A percentile compares a stretch with the other conserved stretches of the same genome.
Evolutionary conservation across 2,797 vertebrate genomes (phyloP).

Genomic region (Gymnoscopelus microlampas): DNA sequence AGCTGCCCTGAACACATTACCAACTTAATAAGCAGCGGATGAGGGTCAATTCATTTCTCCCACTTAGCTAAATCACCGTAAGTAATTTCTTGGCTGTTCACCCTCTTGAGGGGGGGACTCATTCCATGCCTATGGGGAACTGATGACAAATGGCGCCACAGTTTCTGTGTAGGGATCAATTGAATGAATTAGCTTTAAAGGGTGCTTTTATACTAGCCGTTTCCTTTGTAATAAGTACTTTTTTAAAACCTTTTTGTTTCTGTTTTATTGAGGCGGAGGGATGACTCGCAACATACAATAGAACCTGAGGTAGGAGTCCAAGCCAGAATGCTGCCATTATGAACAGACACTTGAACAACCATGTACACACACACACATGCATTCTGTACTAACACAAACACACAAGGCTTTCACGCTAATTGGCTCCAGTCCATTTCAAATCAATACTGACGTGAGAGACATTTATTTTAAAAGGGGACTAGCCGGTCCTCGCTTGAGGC

Average conservation of each 20-base stretch:
- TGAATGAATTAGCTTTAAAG: not conserved
- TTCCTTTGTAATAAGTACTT: no score
- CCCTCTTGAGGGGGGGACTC: not conserved
- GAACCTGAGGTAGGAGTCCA: no score
- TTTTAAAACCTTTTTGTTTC: no score
- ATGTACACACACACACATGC: not conserved
- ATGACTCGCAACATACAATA: not conserved
- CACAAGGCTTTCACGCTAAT: no score
- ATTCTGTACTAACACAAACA: not conserved
- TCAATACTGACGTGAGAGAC: no score
- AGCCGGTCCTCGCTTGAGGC: no score
- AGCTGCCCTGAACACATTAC: conserved; percentile 10
- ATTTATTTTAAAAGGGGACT: no score
- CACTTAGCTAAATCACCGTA: conserved; percentile 22
- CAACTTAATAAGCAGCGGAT: conserved; percentile 4
- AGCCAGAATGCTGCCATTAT: no score
- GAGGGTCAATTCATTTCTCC: conserved; percentile 20
- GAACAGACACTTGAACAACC: not conserved
- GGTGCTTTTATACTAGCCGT: no score
- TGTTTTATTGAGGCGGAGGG: not conserved
- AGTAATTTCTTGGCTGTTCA: conserved; percentile 35
- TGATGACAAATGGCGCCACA: not conserved
- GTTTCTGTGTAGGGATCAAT: not conserved
- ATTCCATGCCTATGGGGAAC: no score
- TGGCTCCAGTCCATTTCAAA: no score